These are phyloP conservation scores for Carassius auratus DNA, from an alignment of 2,113 vertebrate genomes.

Conservation along the genomic window DNA sequence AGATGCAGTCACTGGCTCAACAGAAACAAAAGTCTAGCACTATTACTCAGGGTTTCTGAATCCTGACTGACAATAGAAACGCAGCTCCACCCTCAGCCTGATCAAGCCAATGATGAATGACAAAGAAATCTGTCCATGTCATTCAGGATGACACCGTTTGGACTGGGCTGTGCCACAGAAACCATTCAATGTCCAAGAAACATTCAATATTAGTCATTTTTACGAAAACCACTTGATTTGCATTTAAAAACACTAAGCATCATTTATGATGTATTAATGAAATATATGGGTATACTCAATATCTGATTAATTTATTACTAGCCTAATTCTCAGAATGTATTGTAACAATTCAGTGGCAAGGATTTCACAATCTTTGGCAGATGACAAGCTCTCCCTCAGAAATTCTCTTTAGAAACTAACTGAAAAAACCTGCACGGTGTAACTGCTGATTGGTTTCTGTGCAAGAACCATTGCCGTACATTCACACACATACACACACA, in stretches of 20 bases:
- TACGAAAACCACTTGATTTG: too few relatives aligned
- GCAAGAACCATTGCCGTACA: neutral
- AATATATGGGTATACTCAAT: neutral
- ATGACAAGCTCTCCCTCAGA: neutral
- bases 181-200: neutral
- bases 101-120: neutral
- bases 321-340: neutral
- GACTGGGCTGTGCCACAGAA: neutral
- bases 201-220: neutral
- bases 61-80: neutral
- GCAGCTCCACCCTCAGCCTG: neutral
- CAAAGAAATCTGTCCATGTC: neutral
- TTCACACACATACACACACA: constrained; percentile 2
- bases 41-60: neutral
- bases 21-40: neutral
- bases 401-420: neutral
- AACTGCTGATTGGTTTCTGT: neutral
- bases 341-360: neutral
- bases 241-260: too few relatives aligned
- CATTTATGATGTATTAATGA: too few relatives aligned
- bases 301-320: too few relatives aligned
- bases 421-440: neutral
- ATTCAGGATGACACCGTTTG: neutral
- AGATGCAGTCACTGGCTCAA: neutral
- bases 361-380: neutral